Conservation (phyloP, 2,888 invertebrate genomes). For the Bombyx huttoni region DNA sequence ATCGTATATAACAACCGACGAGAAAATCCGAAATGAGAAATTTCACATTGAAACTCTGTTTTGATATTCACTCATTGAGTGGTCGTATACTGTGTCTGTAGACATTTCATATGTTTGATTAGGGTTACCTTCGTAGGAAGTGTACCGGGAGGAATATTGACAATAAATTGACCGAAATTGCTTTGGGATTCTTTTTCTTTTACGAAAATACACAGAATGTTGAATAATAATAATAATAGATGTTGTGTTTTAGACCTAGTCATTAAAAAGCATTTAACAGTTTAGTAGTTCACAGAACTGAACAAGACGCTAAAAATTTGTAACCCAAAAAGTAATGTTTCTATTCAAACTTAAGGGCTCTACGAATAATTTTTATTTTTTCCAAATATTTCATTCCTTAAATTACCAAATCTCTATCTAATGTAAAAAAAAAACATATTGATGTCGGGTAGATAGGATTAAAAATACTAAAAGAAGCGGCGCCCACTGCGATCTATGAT, state of each 20-base stretch:
- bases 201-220: neutral
- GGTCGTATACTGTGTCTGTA: conserved; percentile 7
- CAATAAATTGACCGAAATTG: neutral
- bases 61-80: neutral
- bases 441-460: conserved; percentile 30
- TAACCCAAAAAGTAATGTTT: neutral
- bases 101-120: conserved; percentile 41
- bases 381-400: no score
- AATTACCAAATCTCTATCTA: neutral
- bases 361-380: neutral
- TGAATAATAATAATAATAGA: no score
- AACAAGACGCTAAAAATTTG: no score
- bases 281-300: no score
- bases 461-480: conserved; percentile 34
- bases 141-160: neutral
- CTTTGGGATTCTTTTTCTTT: neutral
- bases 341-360: neutral
- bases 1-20: no score
- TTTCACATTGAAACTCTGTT: neutral
- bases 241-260: no score
- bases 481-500: conserved; percentile 39
- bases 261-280: no score
- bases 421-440: conserved; percentile 31
- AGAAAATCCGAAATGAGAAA: no score
- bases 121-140: conserved; percentile 13